phyloP scores from a whole-genome alignment of 2,888 invertebrate species.

The Meta bourneti region DNA sequence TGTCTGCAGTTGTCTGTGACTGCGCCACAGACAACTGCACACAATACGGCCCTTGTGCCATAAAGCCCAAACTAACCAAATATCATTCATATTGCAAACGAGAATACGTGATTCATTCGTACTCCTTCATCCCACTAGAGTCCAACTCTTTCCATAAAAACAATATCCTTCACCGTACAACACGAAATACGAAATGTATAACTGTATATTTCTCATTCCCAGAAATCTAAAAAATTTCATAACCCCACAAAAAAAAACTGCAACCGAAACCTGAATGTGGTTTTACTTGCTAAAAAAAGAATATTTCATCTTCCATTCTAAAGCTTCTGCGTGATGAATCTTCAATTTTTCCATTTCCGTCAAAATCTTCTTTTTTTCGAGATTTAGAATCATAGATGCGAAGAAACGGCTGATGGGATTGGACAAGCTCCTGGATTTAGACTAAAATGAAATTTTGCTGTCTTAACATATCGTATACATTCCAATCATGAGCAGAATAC shows the following conservation, averaged over 20 bases:
- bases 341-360: conserved; percentile 51
- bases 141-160: no score
- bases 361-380: conserved; percentile 2
- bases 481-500: background rate
- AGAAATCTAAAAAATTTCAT: background rate
- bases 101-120: no score
- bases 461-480: conserved; percentile 42
- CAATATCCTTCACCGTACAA: no score
- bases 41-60: no score
- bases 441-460: conserved; percentile 27
- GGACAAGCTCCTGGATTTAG: conserved; percentile 29
- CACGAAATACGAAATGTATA: no score
- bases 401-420: conserved; percentile 30
- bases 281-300: conserved; percentile 35
- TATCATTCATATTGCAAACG: no score
- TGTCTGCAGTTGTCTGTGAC: no score
- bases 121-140: no score
- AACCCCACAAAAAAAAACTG: no score
- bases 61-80: no score
- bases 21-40: no score
- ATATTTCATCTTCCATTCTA: conserved; percentile 7
- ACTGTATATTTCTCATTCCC: background rate
- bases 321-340: conserved; percentile 18
- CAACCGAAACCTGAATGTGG: background rate
- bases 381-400: conserved; percentile 41